Evolutionary conservation across 2,797 vertebrate genomes (phyloP).

Genomic region (Melanotaenia pygmaea): DNA sequence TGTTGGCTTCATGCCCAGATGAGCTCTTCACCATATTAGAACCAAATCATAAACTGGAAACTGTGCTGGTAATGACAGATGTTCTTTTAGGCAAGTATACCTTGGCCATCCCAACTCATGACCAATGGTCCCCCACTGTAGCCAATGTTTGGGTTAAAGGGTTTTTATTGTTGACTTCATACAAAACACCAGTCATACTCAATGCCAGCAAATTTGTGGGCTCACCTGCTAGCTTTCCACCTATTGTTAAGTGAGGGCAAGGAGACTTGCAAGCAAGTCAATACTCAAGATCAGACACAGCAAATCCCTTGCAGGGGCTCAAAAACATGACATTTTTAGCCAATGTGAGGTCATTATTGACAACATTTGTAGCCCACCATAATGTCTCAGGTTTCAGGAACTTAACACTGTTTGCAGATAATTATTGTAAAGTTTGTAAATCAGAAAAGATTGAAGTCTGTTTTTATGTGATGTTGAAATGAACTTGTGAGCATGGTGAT

Average conservation of each 20-base stretch:
- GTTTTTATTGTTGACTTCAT: no score
- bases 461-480: background rate
- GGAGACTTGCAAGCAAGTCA: no score
- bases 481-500: background rate
- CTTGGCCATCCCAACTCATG: background rate
- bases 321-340: no score
- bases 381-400: no score
- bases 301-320: no score
- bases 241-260: no score
- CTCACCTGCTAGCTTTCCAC: no score
- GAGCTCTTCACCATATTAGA: constrained; percentile 19
- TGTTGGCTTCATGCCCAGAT: constrained; percentile 9
- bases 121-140: background rate
- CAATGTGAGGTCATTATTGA: no score
- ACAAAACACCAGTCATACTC: no score
- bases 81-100: constrained; percentile 29
- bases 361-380: no score
- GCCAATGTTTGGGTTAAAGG: background rate
- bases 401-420: constrained; percentile 2
- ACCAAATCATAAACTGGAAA: constrained; percentile 1
- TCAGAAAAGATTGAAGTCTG: background rate
- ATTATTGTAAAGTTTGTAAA: background rate
- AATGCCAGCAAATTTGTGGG: no score
- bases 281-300: no score
- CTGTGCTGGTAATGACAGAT: constrained; percentile 21